Base-by-base conservation (phyloP, 2,113 vertebrate species). In the Burhinus bistriatus region DNA sequence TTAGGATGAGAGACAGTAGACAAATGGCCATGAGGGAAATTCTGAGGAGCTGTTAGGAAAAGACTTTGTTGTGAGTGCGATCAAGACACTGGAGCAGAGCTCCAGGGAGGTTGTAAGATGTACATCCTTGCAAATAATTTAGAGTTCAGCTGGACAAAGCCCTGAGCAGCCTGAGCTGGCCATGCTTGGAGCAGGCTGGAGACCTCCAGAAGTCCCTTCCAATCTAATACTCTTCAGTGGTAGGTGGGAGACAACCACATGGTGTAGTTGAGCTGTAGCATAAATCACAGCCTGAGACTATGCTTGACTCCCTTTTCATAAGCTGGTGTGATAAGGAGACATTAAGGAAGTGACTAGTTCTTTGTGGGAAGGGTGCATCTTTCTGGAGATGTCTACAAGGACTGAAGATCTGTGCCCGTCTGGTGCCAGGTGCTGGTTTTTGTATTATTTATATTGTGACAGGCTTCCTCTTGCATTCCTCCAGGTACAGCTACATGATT, bases 401-500 rank as follows among this genome's bases (percentile, higher is more conserved):
- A 20, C 64, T 40, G 58, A 25, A 83, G 85, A 20, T 18, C 40
- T 29, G 20, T 44, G 26, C 30, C 36, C 4, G 0, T 11, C 44
- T 61, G 70, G 16, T 61, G 58, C 57, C 45, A 34, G 15, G 45
- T 65, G 40, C 66, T 81, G 49, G 5, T 14, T 45, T 81, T 65
- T 36, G 3, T 44, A 5, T 15, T 90, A 5, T 27, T 27, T 66
- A 36, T 69, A 2, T 80, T 18, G 38, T 95, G 68, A 90, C 90
- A 54, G 40, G 64, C 83, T 94, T 45, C 47, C n/a, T 73, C 30
- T 94, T 54, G 27, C 5, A 0, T 85, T 89, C 57, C 44, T 57
- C n/a, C 13, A 99, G 99, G 90, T 99, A 99, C 98, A 99, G 99
- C 98, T 99, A 99, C 91, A 99, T 99, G 99, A 99, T 99, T 3